These are phyloP conservation scores for Sclerurus mexicanus DNA, from an alignment of 2,113 vertebrate genomes.

Conservation along the genomic window DNA sequence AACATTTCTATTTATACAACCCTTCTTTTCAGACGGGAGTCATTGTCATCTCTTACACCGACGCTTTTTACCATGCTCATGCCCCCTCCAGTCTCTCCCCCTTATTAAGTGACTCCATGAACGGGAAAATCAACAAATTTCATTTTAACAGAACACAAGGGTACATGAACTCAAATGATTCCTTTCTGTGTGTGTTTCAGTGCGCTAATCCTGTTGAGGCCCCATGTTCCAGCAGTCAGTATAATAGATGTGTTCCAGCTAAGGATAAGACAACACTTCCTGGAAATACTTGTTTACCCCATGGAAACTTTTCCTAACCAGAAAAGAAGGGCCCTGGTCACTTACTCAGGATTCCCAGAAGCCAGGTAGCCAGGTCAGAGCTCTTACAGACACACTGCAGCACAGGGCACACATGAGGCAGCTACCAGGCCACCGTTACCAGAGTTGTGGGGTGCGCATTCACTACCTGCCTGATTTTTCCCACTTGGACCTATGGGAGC, in stretches of 20 bases:
- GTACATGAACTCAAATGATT: not conserved
- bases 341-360: not conserved
- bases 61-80: not conserved
- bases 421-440: fast-evolving
- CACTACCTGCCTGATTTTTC: not conserved
- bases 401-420: too few species aligned
- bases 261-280: not conserved
- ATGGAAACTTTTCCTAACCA: not conserved
- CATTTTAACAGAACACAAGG: not conserved
- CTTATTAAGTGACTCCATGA: not conserved
- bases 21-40: not conserved
- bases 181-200: not conserved
- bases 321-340: not conserved
- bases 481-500: not conserved
- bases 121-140: not conserved
- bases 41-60: not conserved
- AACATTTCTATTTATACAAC: not conserved
- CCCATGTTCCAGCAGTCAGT: not conserved
- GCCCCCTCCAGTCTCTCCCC: not conserved
- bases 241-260: not conserved
- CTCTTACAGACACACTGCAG: not conserved
- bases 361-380: not conserved
- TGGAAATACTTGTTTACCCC: not conserved
- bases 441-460: not conserved
- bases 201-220: not conserved